Percentiles rank a stretch among this genome's conserved stretches.
Conservation (phyloP, 2,797 vertebrate species). For the Falco berigora region DNA sequence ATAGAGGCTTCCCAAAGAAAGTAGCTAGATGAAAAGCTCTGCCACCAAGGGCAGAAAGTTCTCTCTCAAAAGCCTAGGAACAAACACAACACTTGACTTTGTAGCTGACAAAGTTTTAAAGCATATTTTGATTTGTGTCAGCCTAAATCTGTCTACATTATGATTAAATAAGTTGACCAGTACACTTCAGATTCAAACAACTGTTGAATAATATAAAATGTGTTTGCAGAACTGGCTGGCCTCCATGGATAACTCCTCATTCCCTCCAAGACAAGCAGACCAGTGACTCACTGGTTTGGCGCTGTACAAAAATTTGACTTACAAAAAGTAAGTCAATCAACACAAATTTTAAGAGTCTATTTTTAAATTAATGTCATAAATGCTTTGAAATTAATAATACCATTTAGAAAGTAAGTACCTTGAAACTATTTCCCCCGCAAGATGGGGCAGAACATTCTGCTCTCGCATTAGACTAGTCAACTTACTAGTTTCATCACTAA, state of each 20-base stretch:
- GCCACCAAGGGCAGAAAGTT: neutral
- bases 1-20: neutral
- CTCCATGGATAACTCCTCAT: neutral
- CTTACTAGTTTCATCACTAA: neutral
- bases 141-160: neutral
- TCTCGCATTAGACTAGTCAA: neutral
- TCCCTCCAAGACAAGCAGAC: neutral
- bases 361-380: neutral
- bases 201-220: neutral
- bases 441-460: neutral
- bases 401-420: neutral
- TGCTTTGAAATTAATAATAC: neutral
- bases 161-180: neutral
- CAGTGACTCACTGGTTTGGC: conserved; percentile 21
- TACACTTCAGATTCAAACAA: neutral
- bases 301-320: neutral
- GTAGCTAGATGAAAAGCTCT: neutral
- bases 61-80: neutral
- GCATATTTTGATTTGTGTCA: neutral
- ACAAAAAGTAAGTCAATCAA: conserved; percentile 4
- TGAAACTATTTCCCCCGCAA: neutral
- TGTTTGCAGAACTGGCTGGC: neutral
- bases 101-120: neutral
- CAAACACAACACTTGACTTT: neutral
- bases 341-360: neutral